A percentile compares a stretch with the other conserved stretches of the same genome.
Evolutionary conservation across 2,797 vertebrate genomes (phyloP).

Genomic region (Pipistrellus pipistrellus): DNA sequence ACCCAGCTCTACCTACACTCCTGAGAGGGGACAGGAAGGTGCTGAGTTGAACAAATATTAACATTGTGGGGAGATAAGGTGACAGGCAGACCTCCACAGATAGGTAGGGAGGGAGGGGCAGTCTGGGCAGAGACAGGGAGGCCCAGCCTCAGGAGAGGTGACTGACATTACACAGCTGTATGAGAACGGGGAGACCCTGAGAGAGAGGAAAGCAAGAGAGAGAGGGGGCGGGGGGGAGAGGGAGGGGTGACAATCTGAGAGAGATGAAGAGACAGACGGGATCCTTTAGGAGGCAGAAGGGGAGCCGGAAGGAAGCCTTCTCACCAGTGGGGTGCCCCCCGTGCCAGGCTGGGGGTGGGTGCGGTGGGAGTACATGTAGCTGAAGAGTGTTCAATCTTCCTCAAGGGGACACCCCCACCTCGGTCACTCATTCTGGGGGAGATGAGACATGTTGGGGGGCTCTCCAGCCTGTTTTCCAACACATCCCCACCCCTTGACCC

Average conservation of each 20-base stretch:
- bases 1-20: background rate
- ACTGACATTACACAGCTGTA: background rate
- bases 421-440: constrained; percentile 94
- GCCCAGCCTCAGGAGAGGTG: background rate
- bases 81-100: background rate
- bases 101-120: background rate
- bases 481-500: fast-evolving
- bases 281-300: background rate
- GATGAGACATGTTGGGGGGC: background rate
- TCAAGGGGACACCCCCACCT: constrained; percentile 94
- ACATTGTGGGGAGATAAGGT: background rate
- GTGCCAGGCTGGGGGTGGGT: constrained; percentile 91
- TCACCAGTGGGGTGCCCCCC: constrained; percentile 92
- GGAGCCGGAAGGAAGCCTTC: background rate
- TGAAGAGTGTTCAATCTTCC: constrained; percentile 96
- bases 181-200: fast-evolving
- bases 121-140: no score
- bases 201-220: fast-evolving
- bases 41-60: background rate
- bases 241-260: no score
- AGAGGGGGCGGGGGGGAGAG: background rate
- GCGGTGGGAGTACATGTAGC: constrained; percentile 97
- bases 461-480: background rate
- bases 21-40: background rate
- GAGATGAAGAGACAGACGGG: background rate